Base-by-base conservation (phyloP, 2,797 vertebrate genomes). In the Neosalanx taihuensis region DNA sequence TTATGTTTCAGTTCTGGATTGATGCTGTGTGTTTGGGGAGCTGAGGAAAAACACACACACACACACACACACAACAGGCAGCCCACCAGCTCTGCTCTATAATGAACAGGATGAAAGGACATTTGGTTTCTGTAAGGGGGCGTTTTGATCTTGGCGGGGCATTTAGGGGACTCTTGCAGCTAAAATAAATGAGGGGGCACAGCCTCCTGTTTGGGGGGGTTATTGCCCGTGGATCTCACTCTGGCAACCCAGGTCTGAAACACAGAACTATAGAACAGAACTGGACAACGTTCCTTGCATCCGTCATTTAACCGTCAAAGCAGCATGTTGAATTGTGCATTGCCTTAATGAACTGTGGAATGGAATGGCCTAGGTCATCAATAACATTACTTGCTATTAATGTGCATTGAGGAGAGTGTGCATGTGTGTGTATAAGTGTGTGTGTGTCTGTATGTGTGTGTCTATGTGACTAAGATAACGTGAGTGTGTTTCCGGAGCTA, bases 401-500 rank as follows among this genome's bases (percentile, higher is more conserved):
- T 77, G 71, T 69, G 64, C 74, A 35, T 74, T 77, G 76, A 83
- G 82, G 41, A 62, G 65, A 15, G 26, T 23, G 56, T 66, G 53
- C 31, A 31, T 53, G 71, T 46, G 53, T 46, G 20, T 31, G 71
- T 29, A 23, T n/a, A 31, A 20, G 62, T 37, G 65, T 30, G 26
- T 17, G 26, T 31, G 65, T 10, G 31, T 41, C 33, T 46, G 20
- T 17, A 23, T 37, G n/a, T 26, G 64, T 67, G 65, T 30, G 65
- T 30, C 13, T 66, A 29, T 61, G 63, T 58, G 49, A 67, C 49
- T 57, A 26, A 31, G 51, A 41, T 70, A 68, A 72, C 57, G 73
- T 49, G 69, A 71, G 70, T 71, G 72, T 74, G 73, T 84, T 88
- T 82, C 74, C 75, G 66, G 82, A 86, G 82, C 82, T 85, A 78